Base-by-base conservation (phyloP, 2,797 vertebrate species). In the Pipistrellus pygmaeus region DNA sequence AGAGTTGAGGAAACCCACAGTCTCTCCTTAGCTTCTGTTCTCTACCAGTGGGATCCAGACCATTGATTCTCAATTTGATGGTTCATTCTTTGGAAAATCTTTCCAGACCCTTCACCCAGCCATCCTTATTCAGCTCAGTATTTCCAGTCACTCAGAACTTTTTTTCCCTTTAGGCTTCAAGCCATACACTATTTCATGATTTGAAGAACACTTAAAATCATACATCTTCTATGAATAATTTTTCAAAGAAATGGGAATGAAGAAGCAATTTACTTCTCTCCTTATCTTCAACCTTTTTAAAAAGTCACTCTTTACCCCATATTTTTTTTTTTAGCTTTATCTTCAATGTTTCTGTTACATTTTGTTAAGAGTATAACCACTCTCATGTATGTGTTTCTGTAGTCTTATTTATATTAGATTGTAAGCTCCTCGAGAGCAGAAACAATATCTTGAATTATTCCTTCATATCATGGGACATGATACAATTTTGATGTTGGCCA, bases 161-260 rank as follows among this genome's bases (percentile, higher is more conserved):
- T 78, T 73, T 30, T 72, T 88, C 57, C 90, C 77, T 57, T 5
- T 14, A 88, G 66, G 62, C 44, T 90, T 32, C 9, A 89, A 91
- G 35, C 64, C 64, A 82, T 41, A n/a, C 51, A 48, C 17, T 85
- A 30, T 94, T 87, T 55, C n/a, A 55, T 71, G 38, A 95, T 91
- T 91, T 91, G 86, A 82, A 87, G 27, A 85, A 77, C 25, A 90
- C 38, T 96, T 80, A 75, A 86, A 91, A 71, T 60, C 23, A 77
- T 17, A 44, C 27, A 85, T 82, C 18, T 90, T 87, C 77, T 46
- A 48, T 48, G 57, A 76, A 86, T 91, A 17, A 27, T 89, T 93
- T 92, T 83, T 75, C 38, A 83, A 93, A 91, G 71, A 87, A 91
- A 83, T 83, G 4, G 35, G 48, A 93, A 53, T 35, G 30, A 86